Evolutionary conservation across 2,113 vertebrate genomes (phyloP), one percentile per base, ranked within the genome.

Genomic region (Epinephelus cyanopodus): DNA sequence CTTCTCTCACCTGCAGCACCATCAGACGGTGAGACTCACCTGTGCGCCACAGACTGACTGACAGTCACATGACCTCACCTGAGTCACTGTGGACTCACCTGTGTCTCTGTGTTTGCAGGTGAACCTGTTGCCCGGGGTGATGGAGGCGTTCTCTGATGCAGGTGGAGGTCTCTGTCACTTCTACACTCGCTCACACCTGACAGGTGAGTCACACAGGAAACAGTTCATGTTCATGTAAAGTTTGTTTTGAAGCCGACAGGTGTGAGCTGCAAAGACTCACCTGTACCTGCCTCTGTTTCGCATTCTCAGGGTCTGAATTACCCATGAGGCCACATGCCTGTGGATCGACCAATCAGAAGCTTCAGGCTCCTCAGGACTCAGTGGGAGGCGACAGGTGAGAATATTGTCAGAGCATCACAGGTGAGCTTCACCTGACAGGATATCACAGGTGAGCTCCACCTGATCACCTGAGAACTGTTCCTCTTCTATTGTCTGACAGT

Each of bases 71-170:
- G 47, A 14, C 13, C 9, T 52, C 6, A 68, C 42, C 65, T 27
- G 54, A 23, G 6, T 61, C 0, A 0, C 9, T 6, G 1, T 27
- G 19, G 37, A 11, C 73, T 85, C 76, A 67, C 64, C 10, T 63
- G 60, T 54, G 9, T 63, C 14, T 50, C 14, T 27, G n/a, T 92
- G 56, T 2, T 2, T 90, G 50, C 93, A 99, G 98, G 96, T 98
- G 83, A 99, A 99, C 83, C 76, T 95, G 56, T 81, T 99, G 50
- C 97, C 98, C 45, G 87, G 87, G 86, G 90, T 99, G 84, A 92
- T 93, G 54, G 91, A 94, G 74, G 96, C 97, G 1, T 96, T 99
- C 90, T 97, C 97, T 84, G 97, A 95, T 69, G 96, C 93, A 85
- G 96, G 97, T 25, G 96, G 94, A 18, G 90, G 92, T 78, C 92